Evolutionary conservation across 2,888 invertebrate genomes (phyloP).

Genomic region (Zygaena filipendulae): DNA sequence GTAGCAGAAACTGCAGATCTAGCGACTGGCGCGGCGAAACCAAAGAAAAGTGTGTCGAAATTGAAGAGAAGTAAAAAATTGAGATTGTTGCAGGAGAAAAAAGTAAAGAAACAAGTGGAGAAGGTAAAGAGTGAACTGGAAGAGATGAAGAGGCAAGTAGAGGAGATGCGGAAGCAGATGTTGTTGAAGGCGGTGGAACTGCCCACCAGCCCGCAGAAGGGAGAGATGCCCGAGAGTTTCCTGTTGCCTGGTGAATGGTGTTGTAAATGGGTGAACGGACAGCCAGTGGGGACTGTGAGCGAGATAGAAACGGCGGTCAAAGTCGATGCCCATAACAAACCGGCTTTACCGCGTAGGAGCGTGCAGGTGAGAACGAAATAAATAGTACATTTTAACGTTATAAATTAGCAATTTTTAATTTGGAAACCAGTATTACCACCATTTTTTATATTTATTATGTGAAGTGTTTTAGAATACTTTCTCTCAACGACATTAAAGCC

Average conservation of each 20-base stretch:
- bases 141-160: conserved; percentile 45
- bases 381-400: too few species aligned
- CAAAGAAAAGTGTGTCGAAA: conserved; percentile 28
- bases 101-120: conserved; percentile 44
- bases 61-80: conserved; percentile 38
- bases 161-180: conserved; percentile 46
- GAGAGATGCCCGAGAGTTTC: conserved; percentile 34
- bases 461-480: conserved; percentile 2
- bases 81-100: conserved; percentile 35
- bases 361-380: conserved; percentile 50
- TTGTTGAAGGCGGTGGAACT: conserved; percentile 29
- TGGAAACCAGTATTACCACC: too few species aligned
- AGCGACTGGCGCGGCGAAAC: conserved; percentile 15
- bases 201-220: conserved; percentile 15
- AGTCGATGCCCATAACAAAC: conserved; percentile 36
- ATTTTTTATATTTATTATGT: conserved; percentile 1
- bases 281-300: conserved; percentile 70
- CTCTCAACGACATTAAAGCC: not conserved
- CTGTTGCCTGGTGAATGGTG: conserved; percentile 70
- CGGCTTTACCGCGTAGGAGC: conserved; percentile 45
- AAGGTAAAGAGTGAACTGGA: conserved; percentile 43
- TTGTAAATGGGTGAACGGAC: conserved; percentile 76
- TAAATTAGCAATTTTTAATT: too few species aligned
- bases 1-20: conserved; percentile 5
- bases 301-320: conserved; percentile 48